Percentiles rank a stretch among this genome's conserved stretches.
phyloP scores from a whole-genome alignment of 1,140 invertebrate species.

The Tetramorium simillimum region DNA sequence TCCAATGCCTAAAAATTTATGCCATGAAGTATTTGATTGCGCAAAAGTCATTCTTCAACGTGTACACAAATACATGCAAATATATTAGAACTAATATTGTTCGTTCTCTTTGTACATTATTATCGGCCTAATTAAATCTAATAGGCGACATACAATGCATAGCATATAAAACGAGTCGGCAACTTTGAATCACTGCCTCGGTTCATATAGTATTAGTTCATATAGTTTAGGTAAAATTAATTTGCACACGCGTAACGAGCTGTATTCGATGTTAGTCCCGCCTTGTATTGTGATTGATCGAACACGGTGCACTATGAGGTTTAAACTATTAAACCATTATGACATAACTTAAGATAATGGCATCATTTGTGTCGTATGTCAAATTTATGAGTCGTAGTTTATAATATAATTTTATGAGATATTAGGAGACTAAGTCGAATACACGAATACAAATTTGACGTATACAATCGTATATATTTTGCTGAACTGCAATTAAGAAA shows the following conservation, averaged over 20 bases:
- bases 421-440: neutral
- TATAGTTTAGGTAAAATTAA: conserved; percentile 10
- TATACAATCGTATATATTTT: neutral
- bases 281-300: neutral
- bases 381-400: neutral
- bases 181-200: conserved; percentile 22
- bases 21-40: neutral
- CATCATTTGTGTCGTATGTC: neutral
- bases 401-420: conserved; percentile 27
- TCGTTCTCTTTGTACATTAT: conserved; percentile 23
- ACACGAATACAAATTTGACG: neutral
- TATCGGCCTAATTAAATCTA: conserved; percentile 31
- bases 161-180: neutral
- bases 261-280: neutral
- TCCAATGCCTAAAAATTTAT: neutral
- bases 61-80: neutral
- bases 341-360: neutral
- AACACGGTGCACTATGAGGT: neutral
- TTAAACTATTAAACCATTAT: neutral
- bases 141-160: neutral
- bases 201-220: neutral
- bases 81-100: neutral
- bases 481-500: neutral
- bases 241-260: neutral
- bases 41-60: neutral